Percentiles rank a stretch among this genome's conserved stretches.
Conservation (phyloP, 2,888 invertebrate species). For the Lottia scabra region DNA sequence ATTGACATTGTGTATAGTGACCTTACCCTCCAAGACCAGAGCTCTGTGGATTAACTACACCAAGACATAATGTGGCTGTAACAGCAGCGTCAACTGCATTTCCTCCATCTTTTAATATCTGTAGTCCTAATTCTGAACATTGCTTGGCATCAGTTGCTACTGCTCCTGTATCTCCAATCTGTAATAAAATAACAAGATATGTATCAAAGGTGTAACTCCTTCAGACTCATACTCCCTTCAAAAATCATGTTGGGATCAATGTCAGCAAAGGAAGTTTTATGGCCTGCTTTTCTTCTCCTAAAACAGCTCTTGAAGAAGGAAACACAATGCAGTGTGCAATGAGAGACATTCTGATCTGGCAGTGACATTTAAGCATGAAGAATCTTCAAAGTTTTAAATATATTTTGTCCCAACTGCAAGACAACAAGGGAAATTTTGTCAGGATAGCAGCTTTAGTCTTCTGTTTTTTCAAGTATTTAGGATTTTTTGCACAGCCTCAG, state of each 20-base stretch:
- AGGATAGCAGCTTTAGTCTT: no score
- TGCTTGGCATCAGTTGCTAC: constrained; percentile 79
- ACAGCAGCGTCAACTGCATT: constrained; percentile 83
- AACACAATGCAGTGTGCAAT: no score
- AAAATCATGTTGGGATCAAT: no score
- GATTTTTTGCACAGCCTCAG: no score
- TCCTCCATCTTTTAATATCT: constrained; percentile 79
- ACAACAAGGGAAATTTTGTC: no score
- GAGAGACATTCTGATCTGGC: neutral
- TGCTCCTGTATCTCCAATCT: constrained; percentile 82
- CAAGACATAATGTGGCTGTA: constrained; percentile 80
- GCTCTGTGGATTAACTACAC: constrained; percentile 79
- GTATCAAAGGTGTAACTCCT: neutral
- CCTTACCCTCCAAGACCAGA: constrained; percentile 83
- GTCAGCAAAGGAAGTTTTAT: no score
- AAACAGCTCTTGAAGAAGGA: neutral
- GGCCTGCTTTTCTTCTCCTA: no score
- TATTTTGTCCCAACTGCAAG: no score
- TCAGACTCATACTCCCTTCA: neutral
- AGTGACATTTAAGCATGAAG: no score
- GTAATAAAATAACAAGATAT: constrained; percentile 20
- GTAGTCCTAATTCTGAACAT: constrained; percentile 80
- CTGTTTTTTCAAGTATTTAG: no score
- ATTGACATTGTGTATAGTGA: no score
- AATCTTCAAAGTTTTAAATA: no score